Evolutionary conservation across 2,888 invertebrate genomes (phyloP).

Genomic region (Brachylomia viminalis): DNA sequence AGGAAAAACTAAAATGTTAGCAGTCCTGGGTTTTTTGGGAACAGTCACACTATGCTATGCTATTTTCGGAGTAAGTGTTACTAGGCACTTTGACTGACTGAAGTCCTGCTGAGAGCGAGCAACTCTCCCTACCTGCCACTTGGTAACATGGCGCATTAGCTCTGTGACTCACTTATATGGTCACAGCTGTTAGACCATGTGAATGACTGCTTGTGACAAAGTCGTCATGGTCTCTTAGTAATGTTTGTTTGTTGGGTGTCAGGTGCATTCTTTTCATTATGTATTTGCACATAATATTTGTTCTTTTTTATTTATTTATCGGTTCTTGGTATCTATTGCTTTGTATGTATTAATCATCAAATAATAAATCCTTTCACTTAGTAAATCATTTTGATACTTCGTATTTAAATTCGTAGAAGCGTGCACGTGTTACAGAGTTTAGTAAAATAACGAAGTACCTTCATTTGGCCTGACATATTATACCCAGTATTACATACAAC

Average conservation of each 20-base stretch:
- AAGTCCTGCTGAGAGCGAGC: neutral
- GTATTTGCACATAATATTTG: slow-evolving; percentile 6
- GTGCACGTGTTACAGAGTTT: neutral
- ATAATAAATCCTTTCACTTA: neutral
- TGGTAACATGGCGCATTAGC: neutral
- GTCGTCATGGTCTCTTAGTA: neutral
- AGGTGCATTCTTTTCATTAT: slow-evolving; percentile 1
- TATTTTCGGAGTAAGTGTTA: neutral
- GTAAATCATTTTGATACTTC: neutral
- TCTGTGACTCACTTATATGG: slow-evolving; percentile 8
- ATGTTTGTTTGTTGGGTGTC: slow-evolving; percentile 13
- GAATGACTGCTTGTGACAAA: neutral
- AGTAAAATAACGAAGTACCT: neutral
- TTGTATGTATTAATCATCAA: neutral
- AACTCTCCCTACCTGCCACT: neutral
- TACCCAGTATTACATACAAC: neutral
- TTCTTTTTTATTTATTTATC: neutral
- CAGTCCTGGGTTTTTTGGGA: too few species aligned
- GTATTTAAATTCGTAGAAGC: neutral
- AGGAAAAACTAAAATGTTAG: too few species aligned
- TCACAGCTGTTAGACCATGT: slow-evolving; percentile 30
- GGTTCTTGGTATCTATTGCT: neutral
- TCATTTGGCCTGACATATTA: neutral
- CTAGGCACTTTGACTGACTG: neutral
- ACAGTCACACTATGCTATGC: too few species aligned